Percentiles rank a stretch among this genome's conserved stretches.
phyloP scores from a whole-genome alignment of 2,888 invertebrate genomes.

The Electrophaes corylata region DNA sequence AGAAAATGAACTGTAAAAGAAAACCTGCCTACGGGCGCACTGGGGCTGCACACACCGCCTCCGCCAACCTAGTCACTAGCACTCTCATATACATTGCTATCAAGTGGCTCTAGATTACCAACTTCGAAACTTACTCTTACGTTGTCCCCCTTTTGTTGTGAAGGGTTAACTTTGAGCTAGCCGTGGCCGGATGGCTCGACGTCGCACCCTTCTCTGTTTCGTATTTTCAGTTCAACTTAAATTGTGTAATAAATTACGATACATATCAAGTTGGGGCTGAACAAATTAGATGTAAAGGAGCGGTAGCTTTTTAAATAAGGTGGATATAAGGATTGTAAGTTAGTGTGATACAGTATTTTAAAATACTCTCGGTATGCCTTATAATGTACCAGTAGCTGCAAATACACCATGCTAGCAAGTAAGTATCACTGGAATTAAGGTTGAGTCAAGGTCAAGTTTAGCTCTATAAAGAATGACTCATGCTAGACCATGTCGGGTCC shows the following conservation, averaged over 20 bases:
- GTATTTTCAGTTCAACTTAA: constrained; percentile 63
- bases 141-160: constrained; percentile 55
- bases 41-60: constrained; percentile 52
- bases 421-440: constrained; percentile 58
- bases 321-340: constrained; percentile 62
- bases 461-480: too few species aligned
- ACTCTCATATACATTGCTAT: constrained; percentile 57
- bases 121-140: constrained; percentile 44
- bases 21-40: constrained; percentile 81
- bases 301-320: constrained; percentile 73
- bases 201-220: constrained; percentile 54
- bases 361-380: constrained; percentile 76
- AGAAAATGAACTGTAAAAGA: constrained; percentile 92
- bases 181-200: constrained; percentile 80
- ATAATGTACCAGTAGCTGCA: constrained; percentile 61
- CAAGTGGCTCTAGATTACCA: constrained; percentile 64
- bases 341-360: constrained; percentile 75
- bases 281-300: constrained; percentile 66
- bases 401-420: constrained; percentile 46
- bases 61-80: constrained; percentile 55
- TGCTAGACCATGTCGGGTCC: too few species aligned
- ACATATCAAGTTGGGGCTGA: constrained; percentile 82
- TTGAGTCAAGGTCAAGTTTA: constrained; percentile 45
- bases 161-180: constrained; percentile 65
- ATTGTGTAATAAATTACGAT: constrained; percentile 80